These are phyloP conservation scores for Carettochelys insculpta DNA, from an alignment of 2,113 vertebrate species.

Conservation along the genomic window DNA sequence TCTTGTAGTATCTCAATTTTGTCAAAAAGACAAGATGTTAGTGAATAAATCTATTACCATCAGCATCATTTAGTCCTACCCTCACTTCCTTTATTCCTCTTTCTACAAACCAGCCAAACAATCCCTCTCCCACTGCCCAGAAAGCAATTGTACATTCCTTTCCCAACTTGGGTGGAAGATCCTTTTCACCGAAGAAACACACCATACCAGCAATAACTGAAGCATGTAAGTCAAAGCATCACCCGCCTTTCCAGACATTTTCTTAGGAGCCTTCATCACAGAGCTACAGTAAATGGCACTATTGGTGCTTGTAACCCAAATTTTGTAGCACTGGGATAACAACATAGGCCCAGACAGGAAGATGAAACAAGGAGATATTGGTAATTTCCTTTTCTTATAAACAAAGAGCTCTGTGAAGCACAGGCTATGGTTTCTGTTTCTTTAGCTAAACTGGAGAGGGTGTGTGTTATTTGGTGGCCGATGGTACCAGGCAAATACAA, in stretches of 20 bases:
- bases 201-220: conserved; percentile 29
- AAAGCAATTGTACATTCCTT: conserved; percentile 57
- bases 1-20: background rate
- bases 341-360: conserved; percentile 53
- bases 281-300: conserved; percentile 35
- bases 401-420: conserved; percentile 3
- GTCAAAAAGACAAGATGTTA: background rate
- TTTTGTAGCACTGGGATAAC: conserved; percentile 54
- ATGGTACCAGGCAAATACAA: conserved; percentile 43
- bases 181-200: conserved; percentile 40
- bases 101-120: conserved; percentile 55
- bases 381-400: conserved; percentile 43
- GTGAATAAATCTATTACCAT: conserved; percentile 44
- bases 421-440: conserved; percentile 25
- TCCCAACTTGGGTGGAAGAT: conserved; percentile 51
- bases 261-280: conserved; percentile 49
- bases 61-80: conserved; percentile 42
- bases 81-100: conserved; percentile 36
- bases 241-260: conserved; percentile 32
- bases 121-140: conserved; percentile 38
- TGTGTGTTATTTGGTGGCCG: conserved; percentile 1
- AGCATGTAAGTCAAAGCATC: conserved; percentile 6
- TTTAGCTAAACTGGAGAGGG: conserved; percentile 47
- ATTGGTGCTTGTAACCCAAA: background rate
- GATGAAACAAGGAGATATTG: conserved; percentile 39